phyloP scores from a whole-genome alignment of 2,113 vertebrate genomes.

The Pogona vitticeps region DNA sequence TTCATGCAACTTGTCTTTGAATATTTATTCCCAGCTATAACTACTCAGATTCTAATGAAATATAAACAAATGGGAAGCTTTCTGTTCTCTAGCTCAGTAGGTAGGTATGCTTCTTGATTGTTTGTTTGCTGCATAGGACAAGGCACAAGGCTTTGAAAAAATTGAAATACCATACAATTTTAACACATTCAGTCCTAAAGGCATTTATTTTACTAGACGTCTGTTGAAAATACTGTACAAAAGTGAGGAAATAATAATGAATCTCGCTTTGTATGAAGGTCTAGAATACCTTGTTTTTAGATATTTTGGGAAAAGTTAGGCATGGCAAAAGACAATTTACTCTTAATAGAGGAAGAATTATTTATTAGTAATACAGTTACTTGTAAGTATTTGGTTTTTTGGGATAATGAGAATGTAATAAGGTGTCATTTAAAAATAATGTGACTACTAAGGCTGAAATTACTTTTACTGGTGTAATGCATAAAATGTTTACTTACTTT shows the following conservation, averaged over 20 bases:
- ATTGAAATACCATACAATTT: neutral
- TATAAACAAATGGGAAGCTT: conserved; percentile 19
- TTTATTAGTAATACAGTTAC: too few relatives aligned
- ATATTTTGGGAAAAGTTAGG: conserved; percentile 22
- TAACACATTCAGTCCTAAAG: neutral
- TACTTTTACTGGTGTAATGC: too few relatives aligned
- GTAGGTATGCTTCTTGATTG: neutral
- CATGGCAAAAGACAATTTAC: neutral
- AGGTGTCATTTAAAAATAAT: too few relatives aligned
- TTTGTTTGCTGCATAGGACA: neutral
- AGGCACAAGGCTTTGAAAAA: conserved; percentile 1
- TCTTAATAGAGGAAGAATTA: too few relatives aligned
- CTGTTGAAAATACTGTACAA: fast-evolving
- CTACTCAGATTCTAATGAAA: conserved; percentile 16
- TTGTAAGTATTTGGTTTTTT: too few relatives aligned
- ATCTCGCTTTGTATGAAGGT: conserved; percentile 30
- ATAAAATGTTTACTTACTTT: too few relatives aligned
- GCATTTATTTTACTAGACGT: neutral
- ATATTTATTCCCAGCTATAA: neutral
- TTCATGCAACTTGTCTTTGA: conserved; percentile 18
- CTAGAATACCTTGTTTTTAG: conserved; percentile 15
- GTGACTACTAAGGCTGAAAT: too few relatives aligned
- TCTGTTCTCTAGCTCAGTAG: conserved; percentile 32
- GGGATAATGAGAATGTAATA: too few relatives aligned
- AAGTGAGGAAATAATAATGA: neutral